These are phyloP conservation scores for Lepidurus arcticus DNA, from an alignment of 1,140 invertebrate genomes.

Conservation along the genomic window DNA sequence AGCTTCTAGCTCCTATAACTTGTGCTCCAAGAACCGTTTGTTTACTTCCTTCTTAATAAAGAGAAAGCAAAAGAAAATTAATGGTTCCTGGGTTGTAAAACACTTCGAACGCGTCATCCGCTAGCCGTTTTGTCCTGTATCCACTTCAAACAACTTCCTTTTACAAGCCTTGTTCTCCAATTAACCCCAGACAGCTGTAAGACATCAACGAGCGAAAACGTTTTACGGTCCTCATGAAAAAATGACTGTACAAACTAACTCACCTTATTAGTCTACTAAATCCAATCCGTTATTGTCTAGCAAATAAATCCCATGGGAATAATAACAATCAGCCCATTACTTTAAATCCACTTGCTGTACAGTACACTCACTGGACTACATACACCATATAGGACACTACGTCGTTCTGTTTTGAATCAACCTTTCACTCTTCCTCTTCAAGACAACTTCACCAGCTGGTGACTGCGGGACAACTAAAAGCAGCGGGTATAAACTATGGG, in stretches of 20 bases:
- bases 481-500: neutral
- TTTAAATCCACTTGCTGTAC: neutral
- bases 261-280: neutral
- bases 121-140: neutral
- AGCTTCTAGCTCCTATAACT: neutral
- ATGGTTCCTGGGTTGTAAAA: neutral
- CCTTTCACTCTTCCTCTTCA: neutral
- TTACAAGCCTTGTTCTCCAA: constrained; percentile 5
- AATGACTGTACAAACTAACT: neutral
- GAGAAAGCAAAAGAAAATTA: neutral
- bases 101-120: neutral
- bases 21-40: neutral
- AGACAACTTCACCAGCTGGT: neutral
- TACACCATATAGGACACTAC: neutral
- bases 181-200: neutral
- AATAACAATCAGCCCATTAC: neutral
- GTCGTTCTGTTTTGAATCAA: neutral
- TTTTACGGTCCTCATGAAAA: neutral
- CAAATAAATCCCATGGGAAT: neutral
- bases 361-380: neutral
- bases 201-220: neutral
- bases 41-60: neutral
- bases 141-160: neutral
- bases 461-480: constrained; percentile 2
- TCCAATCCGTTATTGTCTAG: neutral